These are phyloP conservation scores for Ostrea edulis DNA, from an alignment of 1,140 invertebrate species.

Conservation along the genomic window DNA sequence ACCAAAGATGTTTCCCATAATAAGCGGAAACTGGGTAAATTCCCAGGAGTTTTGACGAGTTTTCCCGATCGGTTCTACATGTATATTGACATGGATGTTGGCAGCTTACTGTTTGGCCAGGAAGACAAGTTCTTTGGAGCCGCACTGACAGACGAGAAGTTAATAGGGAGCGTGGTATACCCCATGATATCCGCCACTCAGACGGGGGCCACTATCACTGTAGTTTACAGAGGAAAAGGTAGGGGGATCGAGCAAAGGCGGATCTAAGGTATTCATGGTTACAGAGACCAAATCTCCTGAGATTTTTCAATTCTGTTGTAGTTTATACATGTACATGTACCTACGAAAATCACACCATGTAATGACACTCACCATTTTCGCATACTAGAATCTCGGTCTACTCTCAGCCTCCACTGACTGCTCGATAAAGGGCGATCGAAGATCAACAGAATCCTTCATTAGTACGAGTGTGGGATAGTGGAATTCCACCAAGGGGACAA, in stretches of 20 bases:
- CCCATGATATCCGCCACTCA: conserved; percentile 55
- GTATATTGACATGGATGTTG: conserved; percentile 61
- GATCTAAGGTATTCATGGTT: too few species aligned
- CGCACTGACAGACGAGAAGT: conserved; percentile 50
- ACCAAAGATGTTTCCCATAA: conserved; percentile 49
- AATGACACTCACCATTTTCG: too few species aligned
- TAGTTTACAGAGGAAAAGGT: conserved; percentile 63
- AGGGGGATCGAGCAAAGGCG: background rate
- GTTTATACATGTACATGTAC: too few species aligned
- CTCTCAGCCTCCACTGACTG: too few species aligned
- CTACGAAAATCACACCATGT: too few species aligned
- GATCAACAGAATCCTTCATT: too few species aligned
- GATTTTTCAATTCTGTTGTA: too few species aligned
- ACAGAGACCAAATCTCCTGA: too few species aligned
- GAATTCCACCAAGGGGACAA: too few species aligned
- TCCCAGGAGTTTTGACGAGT: conserved; percentile 21
- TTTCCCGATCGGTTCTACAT: conserved; percentile 64
- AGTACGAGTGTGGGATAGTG: too few species aligned
- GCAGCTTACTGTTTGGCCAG: conserved; percentile 56
- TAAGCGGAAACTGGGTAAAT: conserved; percentile 41
- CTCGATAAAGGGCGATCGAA: too few species aligned
- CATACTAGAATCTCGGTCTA: too few species aligned
- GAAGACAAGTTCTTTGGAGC: conserved; percentile 59
- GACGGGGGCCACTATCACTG: conserved; percentile 57
- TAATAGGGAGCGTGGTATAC: conserved; percentile 53